Percentiles rank a stretch among this genome's conserved stretches.
phyloP scores from a whole-genome alignment of 2,797 vertebrate species.

The Sparidentex hasta region DNA sequence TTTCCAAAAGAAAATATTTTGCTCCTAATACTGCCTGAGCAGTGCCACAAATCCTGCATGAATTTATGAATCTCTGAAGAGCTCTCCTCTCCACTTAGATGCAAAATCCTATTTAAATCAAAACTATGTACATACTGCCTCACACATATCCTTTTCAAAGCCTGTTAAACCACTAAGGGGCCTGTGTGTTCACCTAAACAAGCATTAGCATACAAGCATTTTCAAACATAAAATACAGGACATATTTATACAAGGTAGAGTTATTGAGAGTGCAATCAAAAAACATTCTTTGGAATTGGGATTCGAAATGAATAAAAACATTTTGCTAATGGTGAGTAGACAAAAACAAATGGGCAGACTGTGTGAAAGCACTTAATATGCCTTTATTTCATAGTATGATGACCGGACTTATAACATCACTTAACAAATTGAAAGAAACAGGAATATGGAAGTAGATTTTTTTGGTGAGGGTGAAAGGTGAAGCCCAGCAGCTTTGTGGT shows the following conservation, averaged over 20 bases:
- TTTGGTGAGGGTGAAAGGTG: constrained; percentile 19
- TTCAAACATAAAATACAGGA: constrained; percentile 7
- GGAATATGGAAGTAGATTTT: constrained; percentile 18
- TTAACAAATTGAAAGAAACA: background rate
- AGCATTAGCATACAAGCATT: constrained; percentile 18
- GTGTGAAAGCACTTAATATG: background rate
- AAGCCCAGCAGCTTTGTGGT: constrained; percentile 27
- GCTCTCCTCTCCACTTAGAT: constrained; percentile 51
- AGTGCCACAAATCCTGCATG: constrained; percentile 57
- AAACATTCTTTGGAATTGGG: constrained; percentile 1
- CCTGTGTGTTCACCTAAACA: constrained; percentile 18
- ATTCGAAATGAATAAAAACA: constrained; percentile 17
- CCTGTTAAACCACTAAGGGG: constrained; percentile 27
- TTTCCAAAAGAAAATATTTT: constrained; percentile 68
- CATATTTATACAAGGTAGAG: constrained; percentile 10
- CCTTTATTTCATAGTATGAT: too few relatives aligned
- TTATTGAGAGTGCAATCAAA: constrained; percentile 18
- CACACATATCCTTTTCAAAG: constrained; percentile 25
- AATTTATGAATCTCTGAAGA: constrained; percentile 72
- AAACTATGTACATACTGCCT: constrained; percentile 45
- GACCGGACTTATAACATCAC: too few relatives aligned
- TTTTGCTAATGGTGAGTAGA: background rate
- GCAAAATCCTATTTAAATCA: constrained; percentile 50
- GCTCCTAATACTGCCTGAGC: constrained; percentile 42
- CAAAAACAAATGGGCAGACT: background rate